These are phyloP conservation scores for Peromyscus californicus DNA, from an alignment of 2,113 vertebrate species.

Conservation along the genomic window DNA sequence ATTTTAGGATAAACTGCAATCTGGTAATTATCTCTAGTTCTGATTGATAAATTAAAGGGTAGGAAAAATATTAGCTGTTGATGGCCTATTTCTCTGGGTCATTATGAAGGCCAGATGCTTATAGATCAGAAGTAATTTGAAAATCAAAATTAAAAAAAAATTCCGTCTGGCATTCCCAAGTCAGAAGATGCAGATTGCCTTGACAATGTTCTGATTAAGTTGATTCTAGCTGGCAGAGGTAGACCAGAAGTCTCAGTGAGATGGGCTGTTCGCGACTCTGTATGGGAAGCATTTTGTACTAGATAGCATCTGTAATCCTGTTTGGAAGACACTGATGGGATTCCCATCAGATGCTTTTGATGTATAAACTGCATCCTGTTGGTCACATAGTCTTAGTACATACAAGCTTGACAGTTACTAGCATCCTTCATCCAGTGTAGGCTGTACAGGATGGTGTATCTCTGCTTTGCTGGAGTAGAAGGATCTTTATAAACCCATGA, in stretches of 20 bases:
- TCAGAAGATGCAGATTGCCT: neutral
- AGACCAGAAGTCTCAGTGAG: neutral
- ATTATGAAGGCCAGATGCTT: slow-evolving; percentile 42
- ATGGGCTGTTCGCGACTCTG: neutral
- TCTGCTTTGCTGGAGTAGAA: neutral
- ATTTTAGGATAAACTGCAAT: slow-evolving; percentile 76
- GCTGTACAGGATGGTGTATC: neutral
- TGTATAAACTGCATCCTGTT: neutral
- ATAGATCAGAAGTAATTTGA: slow-evolving; percentile 51
- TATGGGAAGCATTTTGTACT: neutral
- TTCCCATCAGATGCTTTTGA: neutral
- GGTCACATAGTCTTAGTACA: neutral
- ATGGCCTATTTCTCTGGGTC: neutral
- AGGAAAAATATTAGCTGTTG: slow-evolving; percentile 54
- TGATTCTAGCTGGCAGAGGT: neutral
- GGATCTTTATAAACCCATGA: neutral
- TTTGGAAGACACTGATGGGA: neutral
- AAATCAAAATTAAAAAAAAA: slow-evolving; percentile 45
- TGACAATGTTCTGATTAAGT: slow-evolving; percentile 18
- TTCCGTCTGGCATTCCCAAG: neutral
- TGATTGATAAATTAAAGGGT: slow-evolving; percentile 63
- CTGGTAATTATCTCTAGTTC: slow-evolving; percentile 71
- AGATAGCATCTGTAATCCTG: neutral
- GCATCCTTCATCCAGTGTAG: neutral
- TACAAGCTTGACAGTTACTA: neutral